Conservation (phyloP, 2,888 invertebrate genomes). For the Leptopterna dolabrata region DNA sequence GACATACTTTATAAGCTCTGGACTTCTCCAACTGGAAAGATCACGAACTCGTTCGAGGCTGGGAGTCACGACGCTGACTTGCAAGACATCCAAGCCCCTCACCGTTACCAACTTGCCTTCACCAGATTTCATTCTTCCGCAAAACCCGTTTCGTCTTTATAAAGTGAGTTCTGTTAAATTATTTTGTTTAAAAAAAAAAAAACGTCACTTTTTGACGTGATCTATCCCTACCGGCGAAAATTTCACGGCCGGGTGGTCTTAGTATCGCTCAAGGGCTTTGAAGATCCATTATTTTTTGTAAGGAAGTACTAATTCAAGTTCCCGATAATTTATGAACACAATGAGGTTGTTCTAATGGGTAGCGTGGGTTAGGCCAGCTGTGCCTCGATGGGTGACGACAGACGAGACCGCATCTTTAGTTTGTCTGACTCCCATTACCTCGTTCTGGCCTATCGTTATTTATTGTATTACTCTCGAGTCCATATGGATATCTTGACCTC, state of each 20-base stretch:
- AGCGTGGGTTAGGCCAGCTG: constrained; percentile 1
- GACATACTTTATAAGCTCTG: background rate
- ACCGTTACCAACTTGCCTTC: background rate
- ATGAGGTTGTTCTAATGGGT: background rate
- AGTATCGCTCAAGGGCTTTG: background rate
- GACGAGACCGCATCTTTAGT: background rate
- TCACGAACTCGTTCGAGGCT: constrained; percentile 15
- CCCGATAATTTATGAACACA: background rate
- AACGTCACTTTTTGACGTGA: background rate
- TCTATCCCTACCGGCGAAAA: background rate
- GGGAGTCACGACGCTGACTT: constrained; percentile 27
- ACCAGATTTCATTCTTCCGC: background rate
- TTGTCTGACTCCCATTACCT: background rate
- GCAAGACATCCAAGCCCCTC: background rate
- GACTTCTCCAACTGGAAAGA: constrained; percentile 4
- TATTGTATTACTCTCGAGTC: background rate
- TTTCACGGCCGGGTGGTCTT: background rate
- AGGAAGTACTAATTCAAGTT: constrained; percentile 3
- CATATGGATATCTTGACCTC: background rate
- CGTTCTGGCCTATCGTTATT: background rate
- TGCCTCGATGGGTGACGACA: background rate
- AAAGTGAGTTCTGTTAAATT: background rate
- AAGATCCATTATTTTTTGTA: background rate
- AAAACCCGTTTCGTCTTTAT: background rate
- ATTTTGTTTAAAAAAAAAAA: too few species aligned